These are phyloP conservation scores for Girardinus metallicus DNA, from an alignment of 2,797 vertebrate species.

Conservation along the genomic window DNA sequence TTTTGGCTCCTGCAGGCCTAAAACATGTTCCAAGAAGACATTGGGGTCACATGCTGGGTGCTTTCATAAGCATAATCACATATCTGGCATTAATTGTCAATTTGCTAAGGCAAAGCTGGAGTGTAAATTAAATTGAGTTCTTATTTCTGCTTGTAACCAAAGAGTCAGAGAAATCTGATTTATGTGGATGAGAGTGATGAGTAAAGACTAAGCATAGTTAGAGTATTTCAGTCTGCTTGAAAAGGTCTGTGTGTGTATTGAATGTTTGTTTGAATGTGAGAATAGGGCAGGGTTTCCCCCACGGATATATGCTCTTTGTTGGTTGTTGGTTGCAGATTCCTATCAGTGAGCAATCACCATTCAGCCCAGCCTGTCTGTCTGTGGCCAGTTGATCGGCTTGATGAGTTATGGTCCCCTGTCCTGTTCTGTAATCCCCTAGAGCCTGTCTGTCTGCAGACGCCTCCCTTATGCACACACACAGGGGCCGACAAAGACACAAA, in stretches of 20 bases:
- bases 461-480: constrained; percentile 74
- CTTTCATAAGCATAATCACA: not conserved
- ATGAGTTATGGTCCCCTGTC: constrained; percentile 78
- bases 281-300: constrained; percentile 69
- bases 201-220: constrained; percentile 35
- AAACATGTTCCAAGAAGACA: constrained; percentile 8
- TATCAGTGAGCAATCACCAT: constrained; percentile 78
- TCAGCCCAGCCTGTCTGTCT: constrained; percentile 73
- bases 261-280: constrained; percentile 58
- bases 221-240: constrained; percentile 21
- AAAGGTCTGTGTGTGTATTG: constrained; percentile 18
- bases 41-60: not conserved
- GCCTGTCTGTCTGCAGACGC: constrained; percentile 79
- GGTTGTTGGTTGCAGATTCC: constrained; percentile 75
- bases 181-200: constrained; percentile 37
- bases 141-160: not conserved
- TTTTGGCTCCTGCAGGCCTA: constrained; percentile 1
- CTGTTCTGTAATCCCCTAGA: constrained; percentile 79
- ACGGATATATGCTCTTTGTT: constrained; percentile 74
- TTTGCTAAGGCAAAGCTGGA: not conserved
- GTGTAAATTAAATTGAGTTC: not conserved
- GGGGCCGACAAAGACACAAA: constrained; percentile 70
- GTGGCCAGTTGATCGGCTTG: constrained; percentile 65
- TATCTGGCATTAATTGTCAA: not conserved
- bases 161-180: constrained; percentile 16